Conservation (phyloP, 2,888 invertebrate species). For the Drosophila greeni region DNA sequence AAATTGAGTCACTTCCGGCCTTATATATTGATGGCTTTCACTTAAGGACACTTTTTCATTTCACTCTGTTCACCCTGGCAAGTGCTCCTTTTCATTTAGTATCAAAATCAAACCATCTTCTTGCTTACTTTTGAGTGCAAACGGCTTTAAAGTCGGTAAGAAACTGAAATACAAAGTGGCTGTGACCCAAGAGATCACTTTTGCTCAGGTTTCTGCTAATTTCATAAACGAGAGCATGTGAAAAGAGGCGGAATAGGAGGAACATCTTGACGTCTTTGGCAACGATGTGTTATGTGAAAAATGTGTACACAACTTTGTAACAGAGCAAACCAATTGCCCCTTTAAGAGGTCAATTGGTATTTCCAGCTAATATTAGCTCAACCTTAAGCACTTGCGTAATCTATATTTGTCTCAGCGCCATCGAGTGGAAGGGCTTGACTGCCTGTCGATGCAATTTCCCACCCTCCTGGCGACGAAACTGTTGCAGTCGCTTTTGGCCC, state of each 20-base stretch:
- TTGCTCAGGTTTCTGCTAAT: constrained; percentile 39
- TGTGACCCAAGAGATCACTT: not conserved
- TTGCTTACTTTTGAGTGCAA: constrained; percentile 9
- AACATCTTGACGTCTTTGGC: constrained; percentile 35
- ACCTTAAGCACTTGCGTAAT: constrained; percentile 33
- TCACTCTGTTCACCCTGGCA: constrained; percentile 2
- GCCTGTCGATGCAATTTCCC: constrained; percentile 39
- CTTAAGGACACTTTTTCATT: not conserved
- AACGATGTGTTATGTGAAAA: constrained; percentile 15
- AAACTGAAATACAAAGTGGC: constrained; percentile 14
- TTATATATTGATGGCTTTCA: constrained; percentile 1
- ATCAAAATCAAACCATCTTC: no score
- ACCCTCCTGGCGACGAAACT: constrained; percentile 9
- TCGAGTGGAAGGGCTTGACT: constrained; percentile 33
- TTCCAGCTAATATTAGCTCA: constrained; percentile 27
- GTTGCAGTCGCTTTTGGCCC: constrained; percentile 58
- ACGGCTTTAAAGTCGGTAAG: constrained; percentile 2
- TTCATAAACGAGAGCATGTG: constrained; percentile 38
- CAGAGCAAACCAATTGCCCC: constrained; percentile 25
- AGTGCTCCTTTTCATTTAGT: not conserved
- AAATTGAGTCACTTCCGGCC: constrained; percentile 4
- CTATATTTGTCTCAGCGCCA: constrained; percentile 28
- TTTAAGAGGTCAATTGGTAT: constrained; percentile 10
- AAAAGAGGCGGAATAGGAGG: not conserved
- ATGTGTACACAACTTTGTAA: constrained; percentile 3